Evolutionary conservation across 64 coral and sea anemone species (phyloP), one percentile per base, ranked within the genome.

Genomic region (Montipora sp.): DNA sequence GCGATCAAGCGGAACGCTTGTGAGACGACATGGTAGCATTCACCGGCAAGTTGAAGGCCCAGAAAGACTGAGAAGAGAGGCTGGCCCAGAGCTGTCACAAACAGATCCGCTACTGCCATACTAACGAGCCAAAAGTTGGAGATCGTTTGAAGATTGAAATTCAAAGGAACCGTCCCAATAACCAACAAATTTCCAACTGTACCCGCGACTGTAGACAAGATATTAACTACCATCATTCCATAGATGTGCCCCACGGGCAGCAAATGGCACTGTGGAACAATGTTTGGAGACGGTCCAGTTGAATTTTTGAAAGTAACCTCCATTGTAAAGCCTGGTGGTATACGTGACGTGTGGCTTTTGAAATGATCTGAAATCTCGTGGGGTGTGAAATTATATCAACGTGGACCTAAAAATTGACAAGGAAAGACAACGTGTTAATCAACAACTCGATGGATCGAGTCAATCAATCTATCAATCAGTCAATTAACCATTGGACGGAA

Each of bases 131-230:
- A 90, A 51, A 88, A 97, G 70, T 97, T 97, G 1, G 95, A 94
- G 19, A 97, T 80, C 6, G 88, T 97, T 51, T 94, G 92, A 49
- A 97, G 92, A 58, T 75, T 86, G 13, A 83, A 71, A 67, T 93
- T 97, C 8, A 89, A 94, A 78, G 81, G 88, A 44, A 97, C 91
- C 48, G 95, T 94, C 19, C 91, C 92, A 16, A 93, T 87, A 21
- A 97, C 95, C 70, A 97, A 79, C 57, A 94, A 21, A 65, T 97
- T 97, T n/a, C 95, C 91, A 46, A 90, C n/a, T 43, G 82, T 96
- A 59, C 91, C 91, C 73, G 90, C 44, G 77, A 96, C 75, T 7
- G 88, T 75, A 5, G 89, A 90, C 12, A 94, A 77, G 19, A 94
- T 76, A 24, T 81, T 90, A 5, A 94, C 47, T 6, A 57, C 58